A percentile compares a stretch with the other conserved stretches of the same genome.
Conservation (phyloP, 2,113 vertebrate genomes). For the Muntiacus reevesi region DNA sequence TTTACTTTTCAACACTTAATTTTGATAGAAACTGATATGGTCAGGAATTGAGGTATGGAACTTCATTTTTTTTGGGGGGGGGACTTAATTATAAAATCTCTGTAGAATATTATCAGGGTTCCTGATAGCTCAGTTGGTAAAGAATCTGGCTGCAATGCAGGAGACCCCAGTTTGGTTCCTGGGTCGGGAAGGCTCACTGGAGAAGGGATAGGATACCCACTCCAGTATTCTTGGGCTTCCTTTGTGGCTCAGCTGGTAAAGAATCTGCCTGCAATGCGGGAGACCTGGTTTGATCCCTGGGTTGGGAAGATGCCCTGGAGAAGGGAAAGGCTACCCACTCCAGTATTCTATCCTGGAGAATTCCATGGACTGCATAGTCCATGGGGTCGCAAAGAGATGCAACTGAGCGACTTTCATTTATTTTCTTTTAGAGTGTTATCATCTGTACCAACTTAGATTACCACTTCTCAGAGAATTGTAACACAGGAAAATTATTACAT, state of each 20-base stretch:
- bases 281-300: no score
- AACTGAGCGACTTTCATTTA: background rate
- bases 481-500: background rate
- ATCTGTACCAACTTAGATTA: background rate
- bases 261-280: no score
- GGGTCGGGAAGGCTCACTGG: background rate
- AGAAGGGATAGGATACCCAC: background rate
- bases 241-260: no score
- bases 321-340: background rate
- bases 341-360: background rate
- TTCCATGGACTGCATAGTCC: background rate
- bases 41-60: background rate
- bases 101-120: background rate
- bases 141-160: background rate
- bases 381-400: background rate
- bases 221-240: no score
- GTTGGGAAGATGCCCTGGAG: no score
- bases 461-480: background rate
- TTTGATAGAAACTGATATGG: background rate
- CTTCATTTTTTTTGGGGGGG: no score
- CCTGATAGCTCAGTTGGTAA: background rate
- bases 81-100: background rate
- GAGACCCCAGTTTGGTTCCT: background rate
- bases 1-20: constrained; percentile 21
- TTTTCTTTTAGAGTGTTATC: background rate